These are phyloP conservation scores for Drosophila prosaltans DNA, from an alignment of 1,140 invertebrate genomes.

Conservation along the genomic window DNA sequence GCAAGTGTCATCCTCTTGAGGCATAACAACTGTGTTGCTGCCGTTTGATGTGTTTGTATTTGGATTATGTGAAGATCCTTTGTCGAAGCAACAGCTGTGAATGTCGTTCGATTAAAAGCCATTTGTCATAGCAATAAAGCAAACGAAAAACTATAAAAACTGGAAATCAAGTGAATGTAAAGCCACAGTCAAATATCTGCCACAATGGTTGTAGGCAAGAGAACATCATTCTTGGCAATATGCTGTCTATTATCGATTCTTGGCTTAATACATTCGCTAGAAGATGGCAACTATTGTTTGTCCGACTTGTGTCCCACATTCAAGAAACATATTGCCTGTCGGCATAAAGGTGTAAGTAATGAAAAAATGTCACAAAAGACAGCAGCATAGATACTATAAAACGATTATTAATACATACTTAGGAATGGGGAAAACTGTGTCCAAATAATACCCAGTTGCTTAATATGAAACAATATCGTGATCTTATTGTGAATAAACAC, in stretches of 20 bases:
- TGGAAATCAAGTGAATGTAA: conserved; percentile 27
- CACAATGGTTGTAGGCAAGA: conserved; percentile 9
- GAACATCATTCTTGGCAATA: background rate
- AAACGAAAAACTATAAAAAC: conserved; percentile 19
- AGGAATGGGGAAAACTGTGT: conserved; percentile 42
- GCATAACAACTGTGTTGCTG: conserved; percentile 39
- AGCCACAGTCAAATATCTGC: conserved; percentile 23
- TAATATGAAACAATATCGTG: conserved; percentile 39
- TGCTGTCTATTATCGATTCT: conserved; percentile 17
- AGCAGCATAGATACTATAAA: background rate
- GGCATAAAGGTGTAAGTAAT: conserved; percentile 54
- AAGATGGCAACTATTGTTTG: conserved; percentile 51
- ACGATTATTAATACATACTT: background rate
- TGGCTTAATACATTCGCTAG: conserved; percentile 7
- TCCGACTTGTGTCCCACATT: conserved; percentile 29
- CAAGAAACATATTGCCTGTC: conserved; percentile 63
- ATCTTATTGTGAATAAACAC: conserved; percentile 45
- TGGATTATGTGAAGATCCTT: conserved; percentile 39
- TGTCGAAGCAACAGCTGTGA: conserved; percentile 46
- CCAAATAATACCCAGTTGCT: conserved; percentile 29
- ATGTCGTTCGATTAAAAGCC: conserved; percentile 55
- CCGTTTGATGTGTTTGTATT: conserved; percentile 30
- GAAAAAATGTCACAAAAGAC: background rate
- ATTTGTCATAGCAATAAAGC: conserved; percentile 51
- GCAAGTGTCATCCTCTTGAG: conserved; percentile 18